These are phyloP conservation scores for Micromesistius poutassou DNA, from an alignment of 2,797 vertebrate species.

Conservation along the genomic window DNA sequence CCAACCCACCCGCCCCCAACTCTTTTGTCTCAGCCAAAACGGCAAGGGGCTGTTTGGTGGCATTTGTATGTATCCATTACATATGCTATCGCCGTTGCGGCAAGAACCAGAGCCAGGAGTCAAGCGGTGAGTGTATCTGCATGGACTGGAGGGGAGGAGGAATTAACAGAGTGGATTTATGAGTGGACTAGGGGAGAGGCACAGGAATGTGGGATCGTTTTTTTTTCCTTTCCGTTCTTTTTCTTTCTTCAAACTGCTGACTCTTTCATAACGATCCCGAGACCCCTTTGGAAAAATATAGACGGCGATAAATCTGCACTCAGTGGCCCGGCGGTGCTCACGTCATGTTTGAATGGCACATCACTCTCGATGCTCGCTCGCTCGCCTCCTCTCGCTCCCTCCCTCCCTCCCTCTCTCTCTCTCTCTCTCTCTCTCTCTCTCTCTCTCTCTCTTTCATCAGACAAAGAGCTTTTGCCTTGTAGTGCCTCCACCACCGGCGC, in stretches of 20 bases:
- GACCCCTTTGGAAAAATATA: not conserved
- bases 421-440: constrained; percentile 30
- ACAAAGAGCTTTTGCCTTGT: constrained; percentile 64
- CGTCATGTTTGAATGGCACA: constrained; percentile 25
- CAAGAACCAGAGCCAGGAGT: constrained; percentile 35
- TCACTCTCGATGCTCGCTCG: not conserved
- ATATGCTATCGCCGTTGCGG: constrained; percentile 19
- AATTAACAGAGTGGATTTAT: not conserved
- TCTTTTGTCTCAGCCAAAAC: constrained; percentile 31
- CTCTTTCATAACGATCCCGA: constrained; percentile 10
- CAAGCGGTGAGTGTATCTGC: constrained; percentile 37
- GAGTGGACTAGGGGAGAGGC: not conserved
- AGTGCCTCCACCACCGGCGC: constrained; percentile 17
- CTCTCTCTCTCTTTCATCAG: constrained; percentile 49
- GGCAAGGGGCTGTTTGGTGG: constrained; percentile 17
- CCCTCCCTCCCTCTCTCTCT: not conserved
- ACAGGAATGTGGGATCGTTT: not conserved
- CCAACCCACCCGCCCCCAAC: constrained; percentile 17
- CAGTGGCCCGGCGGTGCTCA: constrained; percentile 14
- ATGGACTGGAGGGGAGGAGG: constrained; percentile 21
- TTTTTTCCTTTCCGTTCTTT: not conserved
- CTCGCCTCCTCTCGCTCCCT: constrained; percentile 5
- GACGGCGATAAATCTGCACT: constrained; percentile 22
- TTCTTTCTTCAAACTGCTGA: not conserved
- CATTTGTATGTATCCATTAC: constrained; percentile 14